A percentile compares a stretch with the other conserved stretches of the same genome.
phyloP scores from a whole-genome alignment of 2,888 invertebrate species.

The Ypsolopha sequella region DNA sequence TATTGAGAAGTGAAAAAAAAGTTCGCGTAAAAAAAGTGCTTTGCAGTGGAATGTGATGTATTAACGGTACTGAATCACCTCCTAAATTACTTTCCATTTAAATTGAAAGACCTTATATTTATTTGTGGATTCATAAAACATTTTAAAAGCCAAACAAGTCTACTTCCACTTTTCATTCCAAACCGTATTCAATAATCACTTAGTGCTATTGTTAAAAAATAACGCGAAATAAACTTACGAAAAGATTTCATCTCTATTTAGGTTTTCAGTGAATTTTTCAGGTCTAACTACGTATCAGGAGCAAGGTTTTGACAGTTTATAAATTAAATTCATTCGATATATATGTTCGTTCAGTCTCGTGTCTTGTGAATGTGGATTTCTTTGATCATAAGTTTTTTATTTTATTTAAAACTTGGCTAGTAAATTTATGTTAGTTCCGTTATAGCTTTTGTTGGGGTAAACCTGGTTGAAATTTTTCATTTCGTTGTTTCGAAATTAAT shows the following conservation, averaged over 20 bases:
- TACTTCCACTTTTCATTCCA: too few species aligned
- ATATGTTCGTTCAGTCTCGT: slow-evolving; percentile 22
- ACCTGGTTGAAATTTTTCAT: too few species aligned
- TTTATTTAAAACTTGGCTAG: slow-evolving; percentile 11
- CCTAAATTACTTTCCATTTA: too few species aligned
- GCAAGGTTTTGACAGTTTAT: slow-evolving; percentile 54
- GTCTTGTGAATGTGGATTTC: slow-evolving; percentile 45
- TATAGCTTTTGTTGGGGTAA: slow-evolving; percentile 3
- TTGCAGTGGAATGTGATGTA: too few species aligned
- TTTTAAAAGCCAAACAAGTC: too few species aligned
- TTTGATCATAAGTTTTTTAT: slow-evolving; percentile 16
- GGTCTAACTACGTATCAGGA: slow-evolving; percentile 67
- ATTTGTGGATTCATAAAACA: too few species aligned
- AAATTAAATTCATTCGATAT: slow-evolving; percentile 19
- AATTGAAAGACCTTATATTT: too few species aligned
- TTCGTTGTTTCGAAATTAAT: neutral
- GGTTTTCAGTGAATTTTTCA: slow-evolving; percentile 67
- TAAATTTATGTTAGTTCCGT: slow-evolving; percentile 7
- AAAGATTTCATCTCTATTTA: slow-evolving; percentile 52
- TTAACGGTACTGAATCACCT: too few species aligned
- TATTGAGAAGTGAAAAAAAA: too few species aligned
- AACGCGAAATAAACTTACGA: neutral
- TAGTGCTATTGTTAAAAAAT: too few species aligned
- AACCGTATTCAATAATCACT: too few species aligned
- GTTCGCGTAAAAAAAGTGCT: too few species aligned